Evolutionary conservation across 2,797 vertebrate genomes (phyloP), one percentile per base, ranked within the genome.

Genomic region (Onychomys torridus): DNA sequence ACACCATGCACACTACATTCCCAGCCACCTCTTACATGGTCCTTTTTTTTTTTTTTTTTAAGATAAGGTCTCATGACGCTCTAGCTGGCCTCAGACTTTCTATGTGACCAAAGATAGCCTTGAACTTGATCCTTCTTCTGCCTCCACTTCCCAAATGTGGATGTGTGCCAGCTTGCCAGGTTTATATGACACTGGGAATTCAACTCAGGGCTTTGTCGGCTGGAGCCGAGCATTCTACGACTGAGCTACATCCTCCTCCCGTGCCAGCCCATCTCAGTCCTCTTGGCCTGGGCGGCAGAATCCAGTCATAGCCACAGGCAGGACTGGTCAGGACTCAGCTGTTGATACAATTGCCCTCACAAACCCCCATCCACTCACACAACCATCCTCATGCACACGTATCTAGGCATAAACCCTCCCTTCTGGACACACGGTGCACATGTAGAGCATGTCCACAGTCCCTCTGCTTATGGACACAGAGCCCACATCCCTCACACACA

Each of bases 401-500:
- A 5, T 9, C 65, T 23, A 14, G n/a, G n/a, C 61, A 37, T 2
- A 21, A n/a, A 19, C 37, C 12, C 61, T 43, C 12, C 9, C n/a
- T 7, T 43, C 12, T 67, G 21, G 0, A 17, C 19, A 9, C 5
- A 55, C 0, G 19, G 3, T 13, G 17, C 11, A 1, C 34, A 63
- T 13, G 10, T 14, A 55, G 43, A 29, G 32, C 59, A 19, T 4
- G 5, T 25, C 6, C 37, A 11, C 9, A 16, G 40, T 37, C 85
- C 27, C 61, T 16, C 0, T 9, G 34, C n/a, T n/a, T 2, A 1
- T 11, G 14, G 57, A 21, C 67, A 82, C 75, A 12, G 43, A 93
- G 69, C 16, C n/a, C 37, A 87, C 67, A 19, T 29, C 32, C 32
- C 27, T 37, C 21, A 69, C 3, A 2, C 13, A 69, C 19, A n/a